A percentile compares a stretch with the other conserved stretches of the same genome.
phyloP scores from a whole-genome alignment of 2,888 invertebrate species.

The Agrilus biguttatus region DNA sequence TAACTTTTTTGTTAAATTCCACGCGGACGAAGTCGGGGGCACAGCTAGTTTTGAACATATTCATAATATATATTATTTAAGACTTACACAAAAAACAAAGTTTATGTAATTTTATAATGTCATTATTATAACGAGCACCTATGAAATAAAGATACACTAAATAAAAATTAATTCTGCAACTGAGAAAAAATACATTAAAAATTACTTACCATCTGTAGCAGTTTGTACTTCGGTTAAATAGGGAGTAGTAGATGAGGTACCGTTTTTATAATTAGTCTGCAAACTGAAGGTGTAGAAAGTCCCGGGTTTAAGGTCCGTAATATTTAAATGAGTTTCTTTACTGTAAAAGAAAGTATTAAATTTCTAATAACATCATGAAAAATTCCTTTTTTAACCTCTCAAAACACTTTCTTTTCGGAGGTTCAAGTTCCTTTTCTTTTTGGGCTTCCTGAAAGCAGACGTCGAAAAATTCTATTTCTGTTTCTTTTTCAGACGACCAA shows the following conservation, averaged over 20 bases:
- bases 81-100: no score
- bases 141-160: neutral
- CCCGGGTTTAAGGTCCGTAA: conserved; percentile 48
- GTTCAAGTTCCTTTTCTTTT: conserved; percentile 25
- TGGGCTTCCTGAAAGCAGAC: conserved; percentile 36
- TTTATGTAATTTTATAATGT: no score
- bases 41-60: no score
- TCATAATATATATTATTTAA: no score
- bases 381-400: conserved; percentile 14
- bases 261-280: conserved; percentile 38
- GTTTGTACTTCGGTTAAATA: conserved; percentile 48
- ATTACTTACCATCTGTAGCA: conserved; percentile 44
- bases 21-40: no score
- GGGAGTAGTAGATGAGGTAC: conserved; percentile 40
- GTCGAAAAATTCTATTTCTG: conserved; percentile 31
- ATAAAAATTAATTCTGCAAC: neutral
- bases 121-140: no score
- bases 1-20: no score
- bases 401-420: conserved; percentile 14
- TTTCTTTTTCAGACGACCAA: conserved; percentile 31
- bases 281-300: conserved; percentile 58
- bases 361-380: neutral
- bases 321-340: conserved; percentile 34
- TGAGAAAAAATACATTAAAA: neutral
- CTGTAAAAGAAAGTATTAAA: conserved; percentile 25